Conservation (phyloP, 2,888 invertebrate genomes). For the Apoderus coryli region DNA sequence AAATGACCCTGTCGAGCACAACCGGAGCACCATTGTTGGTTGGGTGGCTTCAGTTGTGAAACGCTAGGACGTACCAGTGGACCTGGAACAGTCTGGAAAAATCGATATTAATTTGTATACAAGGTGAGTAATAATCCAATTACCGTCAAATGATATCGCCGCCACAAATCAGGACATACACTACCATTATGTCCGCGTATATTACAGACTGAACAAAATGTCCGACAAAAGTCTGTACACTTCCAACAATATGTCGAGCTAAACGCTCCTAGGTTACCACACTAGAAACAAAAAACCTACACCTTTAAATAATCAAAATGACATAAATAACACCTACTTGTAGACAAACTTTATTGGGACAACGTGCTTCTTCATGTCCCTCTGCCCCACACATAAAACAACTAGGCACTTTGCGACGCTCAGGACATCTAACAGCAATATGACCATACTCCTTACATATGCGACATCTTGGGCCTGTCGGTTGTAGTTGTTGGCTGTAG, state of each 20-base stretch:
- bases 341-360: conserved; percentile 54
- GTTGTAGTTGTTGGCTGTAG: not conserved
- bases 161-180: conserved; percentile 60
- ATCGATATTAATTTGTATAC: conserved; percentile 6
- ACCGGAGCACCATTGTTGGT: conserved; percentile 32
- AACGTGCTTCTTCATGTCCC: conserved; percentile 51
- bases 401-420: conserved; percentile 31
- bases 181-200: conserved; percentile 44
- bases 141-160: conserved; percentile 60
- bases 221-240: conserved; percentile 38
- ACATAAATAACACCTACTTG: conserved; percentile 37
- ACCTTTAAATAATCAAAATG: conserved; percentile 1
- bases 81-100: conserved; percentile 25
- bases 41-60: conserved; percentile 25
- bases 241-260: conserved; percentile 45
- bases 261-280: conserved; percentile 44
- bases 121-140: conserved; percentile 17
- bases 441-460: conserved; percentile 59
- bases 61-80: conserved; percentile 21
- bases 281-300: conserved; percentile 36
- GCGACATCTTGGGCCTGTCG: conserved; percentile 17
- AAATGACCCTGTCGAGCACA: conserved; percentile 33
- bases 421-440: conserved; percentile 41
- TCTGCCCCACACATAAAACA: conserved; percentile 54
- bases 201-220: conserved; percentile 45